Base-by-base conservation (phyloP, 92 coral and sea anemone species). In the Siderastrea radians region DNA sequence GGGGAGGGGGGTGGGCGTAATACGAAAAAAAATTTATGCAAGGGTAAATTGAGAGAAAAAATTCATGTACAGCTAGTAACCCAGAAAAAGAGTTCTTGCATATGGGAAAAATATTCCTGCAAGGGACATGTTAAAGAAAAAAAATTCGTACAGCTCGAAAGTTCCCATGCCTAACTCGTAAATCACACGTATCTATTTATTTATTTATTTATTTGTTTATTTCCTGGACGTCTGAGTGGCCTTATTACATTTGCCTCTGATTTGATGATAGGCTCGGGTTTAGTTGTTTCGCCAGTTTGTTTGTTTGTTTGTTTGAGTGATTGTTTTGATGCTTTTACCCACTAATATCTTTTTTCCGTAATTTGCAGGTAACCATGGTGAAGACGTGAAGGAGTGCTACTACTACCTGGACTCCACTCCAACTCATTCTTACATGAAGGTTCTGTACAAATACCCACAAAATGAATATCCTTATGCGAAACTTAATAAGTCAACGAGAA, bases 401-500 rank as follows among this genome's bases (percentile, higher is more conserved):
- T 96, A 96, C 84, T 96, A 96, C 70, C 95, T 96, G 50, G 99
- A 96, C 78, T 93, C 95, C 43, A 88, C 96, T 63, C 99, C 99
- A 50, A 96, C 99, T 62, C 99, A 96, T 83, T 94, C 98, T 45
- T 96, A 94, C 98, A 96, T 96, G 96, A 96, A 96, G 76, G 99
- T 96, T 16, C 89, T 94, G 66, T 96, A 96, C 90, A 96, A 96
- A 83, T 96, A 96, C 84, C 98, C 99, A 49, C 99, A 96, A 91
- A 89, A 85, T 26, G 92, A 92, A 66, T 96, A 75, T 87, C 99
- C 99, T 13, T 96, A 96, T 68, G 79, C 68, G 4, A 50, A 61
- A 54, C 78, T 96, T n/a, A n/a, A n/a, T n/a, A n/a, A 64, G 92
- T 96, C 6, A 91, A 77, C 13, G 99, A 90, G 26, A 96, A 96